Evolutionary conservation across 2,888 invertebrate species (phyloP).

Genomic region (Cerastis rubricosa): DNA sequence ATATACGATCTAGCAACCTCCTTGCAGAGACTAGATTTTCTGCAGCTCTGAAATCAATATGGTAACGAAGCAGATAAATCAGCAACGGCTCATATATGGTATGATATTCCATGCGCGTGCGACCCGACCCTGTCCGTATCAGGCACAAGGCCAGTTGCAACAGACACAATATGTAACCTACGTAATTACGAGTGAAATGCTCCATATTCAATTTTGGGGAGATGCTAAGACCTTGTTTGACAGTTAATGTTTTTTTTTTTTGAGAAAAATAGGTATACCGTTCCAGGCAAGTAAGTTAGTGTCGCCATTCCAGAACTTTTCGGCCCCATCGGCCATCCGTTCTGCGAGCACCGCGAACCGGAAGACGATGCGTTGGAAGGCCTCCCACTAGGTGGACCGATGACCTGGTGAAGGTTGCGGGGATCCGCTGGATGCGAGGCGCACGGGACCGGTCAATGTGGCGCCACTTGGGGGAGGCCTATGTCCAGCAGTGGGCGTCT

Average conservation of each 20-base stretch:
- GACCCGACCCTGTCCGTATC: constrained; percentile 76
- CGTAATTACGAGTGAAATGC: constrained; percentile 49
- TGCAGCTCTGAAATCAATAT: constrained; percentile 47
- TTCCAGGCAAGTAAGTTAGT: neutral
- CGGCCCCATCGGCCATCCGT: too few species aligned
- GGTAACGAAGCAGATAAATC: constrained; percentile 48
- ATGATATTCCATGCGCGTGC: constrained; percentile 68
- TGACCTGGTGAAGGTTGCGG: too few species aligned
- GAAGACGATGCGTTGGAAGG: too few species aligned
- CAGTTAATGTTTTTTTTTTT: neutral
- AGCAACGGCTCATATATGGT: constrained; percentile 44
- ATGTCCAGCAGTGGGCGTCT: too few species aligned
- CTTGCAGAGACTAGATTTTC: constrained; percentile 25
- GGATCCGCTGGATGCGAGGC: too few species aligned
- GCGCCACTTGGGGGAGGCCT: too few species aligned
- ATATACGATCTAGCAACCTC: constrained; percentile 28
- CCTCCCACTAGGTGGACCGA: too few species aligned
- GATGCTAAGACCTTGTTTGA: constrained; percentile 46
- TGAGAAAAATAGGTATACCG: neutral
- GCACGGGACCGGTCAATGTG: too few species aligned
- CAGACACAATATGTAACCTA: constrained; percentile 62
- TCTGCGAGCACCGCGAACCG: too few species aligned
- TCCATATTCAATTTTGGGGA: constrained; percentile 31
- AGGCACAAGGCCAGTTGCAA: constrained; percentile 70
- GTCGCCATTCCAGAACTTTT: too few species aligned